Conservation (phyloP, 2,113 vertebrate genomes). For the Sardina pilchardus region DNA sequence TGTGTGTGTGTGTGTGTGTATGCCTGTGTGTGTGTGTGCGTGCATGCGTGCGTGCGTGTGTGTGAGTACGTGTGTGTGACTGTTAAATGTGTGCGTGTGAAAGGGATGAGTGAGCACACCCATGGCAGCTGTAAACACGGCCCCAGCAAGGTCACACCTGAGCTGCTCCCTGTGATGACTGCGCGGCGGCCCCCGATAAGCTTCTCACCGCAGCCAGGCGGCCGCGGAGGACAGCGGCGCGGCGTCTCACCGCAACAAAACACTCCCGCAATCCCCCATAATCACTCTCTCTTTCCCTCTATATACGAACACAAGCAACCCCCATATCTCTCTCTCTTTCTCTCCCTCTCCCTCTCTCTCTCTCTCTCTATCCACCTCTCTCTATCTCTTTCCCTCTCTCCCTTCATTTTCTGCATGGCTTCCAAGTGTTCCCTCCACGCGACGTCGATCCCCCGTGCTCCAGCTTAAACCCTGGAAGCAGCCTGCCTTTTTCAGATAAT, state of each 20-base stretch:
- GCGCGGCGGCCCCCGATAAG: background rate
- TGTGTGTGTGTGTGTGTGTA: background rate
- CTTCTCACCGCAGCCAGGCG: background rate
- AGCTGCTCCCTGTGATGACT: constrained; percentile 1
- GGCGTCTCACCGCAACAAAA: background rate
- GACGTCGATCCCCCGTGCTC: background rate
- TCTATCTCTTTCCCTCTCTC: constrained; percentile 38
- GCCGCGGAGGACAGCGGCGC: background rate
- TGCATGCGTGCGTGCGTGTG: background rate
- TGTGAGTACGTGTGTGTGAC: background rate
- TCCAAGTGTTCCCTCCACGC: constrained; percentile 47
- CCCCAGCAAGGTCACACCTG: constrained; percentile 15
- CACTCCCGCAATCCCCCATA: background rate
- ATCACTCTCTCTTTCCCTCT: background rate
- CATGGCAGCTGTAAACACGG: background rate
- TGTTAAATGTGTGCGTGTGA: background rate
- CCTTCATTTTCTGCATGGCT: constrained; percentile 58
- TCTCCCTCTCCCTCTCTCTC: constrained; percentile 13
- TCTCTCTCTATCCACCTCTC: background rate
- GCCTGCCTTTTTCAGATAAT: constrained; percentile 74
- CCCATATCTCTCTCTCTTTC: background rate
- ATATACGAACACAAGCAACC: background rate
- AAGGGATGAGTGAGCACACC: background rate
- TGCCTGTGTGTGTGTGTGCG: background rate
- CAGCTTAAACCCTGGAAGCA: constrained; percentile 34